Conservation (phyloP, 1,140 invertebrate species). For the Apis laboriosa region DNA sequence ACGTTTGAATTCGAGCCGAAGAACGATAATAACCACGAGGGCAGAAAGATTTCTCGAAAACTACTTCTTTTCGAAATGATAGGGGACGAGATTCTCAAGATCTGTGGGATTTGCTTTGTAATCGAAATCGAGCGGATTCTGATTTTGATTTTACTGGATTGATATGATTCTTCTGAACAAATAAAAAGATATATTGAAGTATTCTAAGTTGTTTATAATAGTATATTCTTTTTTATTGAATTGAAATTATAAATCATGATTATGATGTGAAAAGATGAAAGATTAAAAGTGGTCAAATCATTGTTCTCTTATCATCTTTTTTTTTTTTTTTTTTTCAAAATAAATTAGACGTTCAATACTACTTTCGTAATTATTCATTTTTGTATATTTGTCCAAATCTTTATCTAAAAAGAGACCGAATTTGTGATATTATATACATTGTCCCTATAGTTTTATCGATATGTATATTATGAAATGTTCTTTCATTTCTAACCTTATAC, state of each 20-base stretch:
- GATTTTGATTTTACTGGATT: background rate
- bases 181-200: too few species aligned
- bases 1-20: slow-evolving; percentile 64
- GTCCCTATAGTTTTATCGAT: too few species aligned
- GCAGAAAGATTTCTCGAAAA: background rate
- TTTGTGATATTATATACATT: too few species aligned
- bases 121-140: too few species aligned
- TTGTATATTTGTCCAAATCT: too few species aligned
- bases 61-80: background rate
- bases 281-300: background rate
- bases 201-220: too few species aligned
- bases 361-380: background rate
- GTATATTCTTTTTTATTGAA: background rate
- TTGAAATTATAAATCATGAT: background rate
- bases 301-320: background rate
- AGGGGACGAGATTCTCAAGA: background rate
- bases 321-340: background rate
- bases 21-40: slow-evolving; percentile 68
- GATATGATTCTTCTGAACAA: background rate
- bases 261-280: background rate
- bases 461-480: too few species aligned
- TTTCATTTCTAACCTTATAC: too few species aligned
- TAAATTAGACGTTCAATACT: background rate
- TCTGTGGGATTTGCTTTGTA: too few species aligned
- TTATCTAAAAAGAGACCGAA: too few species aligned